These are phyloP conservation scores for Schizaphis graminum DNA, from an alignment of 2,888 invertebrate species.

Conservation along the genomic window DNA sequence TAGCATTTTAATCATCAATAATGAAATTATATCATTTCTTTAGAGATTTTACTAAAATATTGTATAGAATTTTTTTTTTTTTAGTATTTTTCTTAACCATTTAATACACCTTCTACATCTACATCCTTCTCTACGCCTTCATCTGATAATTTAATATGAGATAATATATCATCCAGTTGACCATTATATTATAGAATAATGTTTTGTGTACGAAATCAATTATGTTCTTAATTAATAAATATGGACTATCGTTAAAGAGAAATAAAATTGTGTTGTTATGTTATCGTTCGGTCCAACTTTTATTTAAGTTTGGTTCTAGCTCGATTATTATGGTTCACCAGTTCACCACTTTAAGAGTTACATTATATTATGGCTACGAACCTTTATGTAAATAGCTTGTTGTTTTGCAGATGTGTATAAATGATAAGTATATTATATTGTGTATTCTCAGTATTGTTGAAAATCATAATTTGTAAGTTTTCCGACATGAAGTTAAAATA, in stretches of 20 bases:
- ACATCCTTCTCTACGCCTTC: background rate
- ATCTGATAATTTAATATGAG: background rate
- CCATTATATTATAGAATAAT: background rate
- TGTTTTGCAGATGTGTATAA: background rate
- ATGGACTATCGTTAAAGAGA: background rate
- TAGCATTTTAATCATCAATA: background rate
- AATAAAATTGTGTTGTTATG: background rate
- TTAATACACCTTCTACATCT: too few relatives aligned
- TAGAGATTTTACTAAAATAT: background rate
- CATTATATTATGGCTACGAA: background rate
- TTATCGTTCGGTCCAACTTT: background rate
- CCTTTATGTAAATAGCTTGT: background rate
- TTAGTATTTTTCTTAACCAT: too few relatives aligned
- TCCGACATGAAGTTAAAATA: background rate
- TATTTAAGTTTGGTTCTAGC: background rate
- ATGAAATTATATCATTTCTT: background rate
- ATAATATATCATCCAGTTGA: background rate
- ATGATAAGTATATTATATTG: background rate
- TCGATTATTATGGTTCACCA: background rate
- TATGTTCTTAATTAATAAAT: background rate
- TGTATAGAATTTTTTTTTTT: too few relatives aligned
- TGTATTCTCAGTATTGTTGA: background rate
- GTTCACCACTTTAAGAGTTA: background rate
- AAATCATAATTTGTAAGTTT: background rate
- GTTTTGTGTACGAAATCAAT: background rate